phyloP scores from a whole-genome alignment of 2,888 invertebrate species.

The Cinara cedri region DNA sequence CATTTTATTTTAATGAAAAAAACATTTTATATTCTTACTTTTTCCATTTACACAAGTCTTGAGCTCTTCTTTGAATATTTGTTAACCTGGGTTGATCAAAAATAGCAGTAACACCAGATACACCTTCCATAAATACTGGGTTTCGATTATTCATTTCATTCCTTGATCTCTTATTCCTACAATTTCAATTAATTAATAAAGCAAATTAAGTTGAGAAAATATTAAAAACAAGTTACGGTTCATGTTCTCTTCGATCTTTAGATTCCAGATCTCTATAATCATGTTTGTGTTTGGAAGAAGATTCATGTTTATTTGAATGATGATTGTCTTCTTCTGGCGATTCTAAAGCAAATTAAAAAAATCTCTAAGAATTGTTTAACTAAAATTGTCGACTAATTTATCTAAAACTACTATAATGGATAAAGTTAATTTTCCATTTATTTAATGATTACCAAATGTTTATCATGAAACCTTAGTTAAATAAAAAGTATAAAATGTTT shows the following conservation, averaged over 20 bases:
- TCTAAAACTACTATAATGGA: too few species aligned
- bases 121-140: conserved; percentile 84
- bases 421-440: too few species aligned
- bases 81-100: conserved; percentile 69
- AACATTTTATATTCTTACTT: conserved; percentile 63
- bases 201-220: neutral
- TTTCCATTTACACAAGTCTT: conserved; percentile 81
- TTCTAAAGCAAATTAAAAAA: conserved; percentile 17
- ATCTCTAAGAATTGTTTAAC: too few species aligned
- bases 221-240: conserved; percentile 8
- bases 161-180: conserved; percentile 39
- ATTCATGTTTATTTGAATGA: conserved; percentile 34
- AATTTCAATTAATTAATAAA: conserved; percentile 72
- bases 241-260: conserved; percentile 46
- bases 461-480: too few species aligned
- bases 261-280: conserved; percentile 16
- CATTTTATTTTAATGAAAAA: neutral
- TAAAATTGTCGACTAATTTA: too few species aligned
- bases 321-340: conserved; percentile 36
- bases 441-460: too few species aligned
- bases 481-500: too few species aligned
- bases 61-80: conserved; percentile 76
- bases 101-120: conserved; percentile 78
- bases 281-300: conserved; percentile 30
- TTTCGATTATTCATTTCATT: conserved; percentile 65